Conservation (phyloP, 2,113 vertebrate species). For the Elachura formosa region DNA sequence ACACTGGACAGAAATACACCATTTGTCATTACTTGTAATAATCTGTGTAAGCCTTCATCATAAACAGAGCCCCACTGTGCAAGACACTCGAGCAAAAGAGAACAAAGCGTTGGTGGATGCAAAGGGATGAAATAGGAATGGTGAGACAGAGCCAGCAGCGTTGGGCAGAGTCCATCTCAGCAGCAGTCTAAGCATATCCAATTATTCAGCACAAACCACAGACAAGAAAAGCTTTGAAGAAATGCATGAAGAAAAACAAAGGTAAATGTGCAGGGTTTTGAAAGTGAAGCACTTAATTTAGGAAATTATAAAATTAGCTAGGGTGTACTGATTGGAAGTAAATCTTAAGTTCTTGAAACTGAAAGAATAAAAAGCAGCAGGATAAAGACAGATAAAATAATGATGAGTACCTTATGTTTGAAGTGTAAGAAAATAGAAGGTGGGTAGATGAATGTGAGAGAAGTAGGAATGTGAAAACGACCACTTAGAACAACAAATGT, state of each 20-base stretch:
- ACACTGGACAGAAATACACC: neutral
- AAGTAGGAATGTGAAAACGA: neutral
- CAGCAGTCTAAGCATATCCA: neutral
- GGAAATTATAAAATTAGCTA: neutral
- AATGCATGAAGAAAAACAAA: neutral
- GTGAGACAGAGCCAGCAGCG: neutral
- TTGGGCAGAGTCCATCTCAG: constrained; percentile 7
- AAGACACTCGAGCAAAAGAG: neutral
- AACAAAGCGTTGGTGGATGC: neutral
- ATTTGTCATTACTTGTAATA: neutral
- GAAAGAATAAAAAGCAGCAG: neutral
- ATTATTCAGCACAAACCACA: neutral
- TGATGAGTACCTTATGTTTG: neutral
- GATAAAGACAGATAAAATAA: neutral
- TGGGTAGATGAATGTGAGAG: neutral
- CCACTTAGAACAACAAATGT: neutral
- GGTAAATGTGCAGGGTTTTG: neutral
- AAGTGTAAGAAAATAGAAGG: neutral
- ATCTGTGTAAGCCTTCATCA: neutral
- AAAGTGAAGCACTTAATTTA: neutral
- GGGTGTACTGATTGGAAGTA: neutral
- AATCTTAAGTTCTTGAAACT: neutral
- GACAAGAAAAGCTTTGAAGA: constrained; percentile 2
- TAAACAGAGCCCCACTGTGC: neutral
- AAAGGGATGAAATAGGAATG: neutral